A percentile compares a stretch with the other conserved stretches of the same genome.
These are phyloP conservation scores for Drosophila neonasuta DNA, from an alignment of 2,888 invertebrate species.

Conservation along the genomic window DNA sequence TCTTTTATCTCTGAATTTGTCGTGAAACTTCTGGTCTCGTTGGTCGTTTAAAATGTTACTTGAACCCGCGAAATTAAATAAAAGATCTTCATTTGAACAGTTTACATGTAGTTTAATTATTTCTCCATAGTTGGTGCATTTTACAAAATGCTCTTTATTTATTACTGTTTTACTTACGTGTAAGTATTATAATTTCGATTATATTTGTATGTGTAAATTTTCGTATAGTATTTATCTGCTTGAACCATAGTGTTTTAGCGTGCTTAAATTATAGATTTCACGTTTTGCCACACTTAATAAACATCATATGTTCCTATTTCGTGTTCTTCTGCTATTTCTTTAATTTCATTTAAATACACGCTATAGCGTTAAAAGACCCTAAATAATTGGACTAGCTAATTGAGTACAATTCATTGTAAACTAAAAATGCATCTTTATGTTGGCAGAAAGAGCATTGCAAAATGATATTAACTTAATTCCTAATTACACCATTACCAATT, in stretches of 20 bases:
- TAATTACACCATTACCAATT: not conserved
- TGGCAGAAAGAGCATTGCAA: conserved; percentile 9
- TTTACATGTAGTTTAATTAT: conserved; percentile 45
- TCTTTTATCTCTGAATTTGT: conserved; percentile 48
- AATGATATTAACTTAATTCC: not conserved
- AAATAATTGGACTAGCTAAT: conserved; percentile 50
- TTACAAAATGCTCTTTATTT: conserved; percentile 42
- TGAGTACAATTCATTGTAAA: conserved; percentile 10
- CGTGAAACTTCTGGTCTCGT: conserved; percentile 64
- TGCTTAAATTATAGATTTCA: conserved; percentile 31
- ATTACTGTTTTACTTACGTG: conserved; percentile 48
- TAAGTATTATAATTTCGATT: conserved; percentile 28
- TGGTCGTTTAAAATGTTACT: conserved; percentile 10
- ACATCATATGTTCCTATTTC: not conserved
- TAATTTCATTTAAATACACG: conserved; percentile 13
- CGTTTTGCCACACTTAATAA: conserved; percentile 22
- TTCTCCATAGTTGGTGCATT: conserved; percentile 41
- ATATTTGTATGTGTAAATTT: conserved; percentile 16
- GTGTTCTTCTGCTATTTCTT: conserved; percentile 8
- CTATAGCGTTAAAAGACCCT: conserved; percentile 20
- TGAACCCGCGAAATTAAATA: conserved; percentile 12
- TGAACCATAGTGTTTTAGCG: conserved; percentile 9
- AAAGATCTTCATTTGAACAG: conserved; percentile 34
- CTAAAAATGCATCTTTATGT: not conserved
- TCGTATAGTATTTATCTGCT: conserved; percentile 10